Percentiles rank a stretch among this genome's conserved stretches.
Evolutionary conservation across 2,888 invertebrate genomes (phyloP).

Genomic region (Cryptophagus acutangulus): DNA sequence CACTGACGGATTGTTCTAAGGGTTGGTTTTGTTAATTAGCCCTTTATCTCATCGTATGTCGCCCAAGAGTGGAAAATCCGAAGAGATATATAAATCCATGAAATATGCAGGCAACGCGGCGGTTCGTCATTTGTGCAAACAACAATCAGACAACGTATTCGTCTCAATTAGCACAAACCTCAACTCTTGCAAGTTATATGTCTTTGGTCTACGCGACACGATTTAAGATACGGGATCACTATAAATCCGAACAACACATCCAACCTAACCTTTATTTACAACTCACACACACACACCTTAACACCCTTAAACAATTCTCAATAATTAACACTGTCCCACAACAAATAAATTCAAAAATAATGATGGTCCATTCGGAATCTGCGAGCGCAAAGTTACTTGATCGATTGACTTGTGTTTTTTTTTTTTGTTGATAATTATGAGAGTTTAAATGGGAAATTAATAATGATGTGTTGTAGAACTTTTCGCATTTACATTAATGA

Average conservation of each 20-base stretch:
- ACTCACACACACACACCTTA: too few relatives aligned
- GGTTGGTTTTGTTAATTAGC: conserved; percentile 24
- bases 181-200: conserved; percentile 42
- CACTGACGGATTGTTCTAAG: too few relatives aligned
- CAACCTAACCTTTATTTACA: conserved; percentile 20
- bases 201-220: conserved; percentile 40
- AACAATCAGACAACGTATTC: conserved; percentile 43
- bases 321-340: too few relatives aligned
- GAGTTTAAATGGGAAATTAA: conserved; percentile 1
- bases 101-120: conserved; percentile 40
- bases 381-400: too few relatives aligned
- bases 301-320: too few relatives aligned
- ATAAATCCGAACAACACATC: conserved; percentile 22
- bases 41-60: too few relatives aligned
- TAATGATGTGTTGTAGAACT: conserved; percentile 23
- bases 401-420: too few relatives aligned
- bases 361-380: too few relatives aligned
- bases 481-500: conserved; percentile 39
- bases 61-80: conserved; percentile 24
- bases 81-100: conserved; percentile 38
- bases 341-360: too few relatives aligned
- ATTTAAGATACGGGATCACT: conserved; percentile 34
- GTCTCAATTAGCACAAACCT: conserved; percentile 42
- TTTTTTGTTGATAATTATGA: too few relatives aligned
- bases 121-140: conserved; percentile 39